Conservation (phyloP, 2,113 vertebrate species). For the Pionites leucogaster region DNA sequence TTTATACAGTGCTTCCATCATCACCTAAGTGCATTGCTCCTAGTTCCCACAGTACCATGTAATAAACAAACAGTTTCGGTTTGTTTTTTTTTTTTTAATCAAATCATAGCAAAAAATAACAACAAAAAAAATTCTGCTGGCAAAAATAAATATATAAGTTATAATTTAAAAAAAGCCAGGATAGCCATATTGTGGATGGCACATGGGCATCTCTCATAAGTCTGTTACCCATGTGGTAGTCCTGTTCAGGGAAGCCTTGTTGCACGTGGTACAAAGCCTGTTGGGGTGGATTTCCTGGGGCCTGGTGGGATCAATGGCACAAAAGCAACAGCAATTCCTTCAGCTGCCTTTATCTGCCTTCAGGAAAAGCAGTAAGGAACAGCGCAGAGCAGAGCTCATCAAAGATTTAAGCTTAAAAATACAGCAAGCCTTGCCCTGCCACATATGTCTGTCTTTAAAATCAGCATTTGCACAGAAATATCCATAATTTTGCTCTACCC, state of each 20-base stretch:
- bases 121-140: background rate
- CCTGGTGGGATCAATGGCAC: background rate
- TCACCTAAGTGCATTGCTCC: background rate
- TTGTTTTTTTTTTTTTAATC: background rate
- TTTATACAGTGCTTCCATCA: background rate
- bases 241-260: background rate
- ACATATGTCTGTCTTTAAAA: background rate
- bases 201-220: background rate
- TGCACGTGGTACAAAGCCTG: rapidly evolving
- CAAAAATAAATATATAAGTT: background rate
- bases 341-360: background rate
- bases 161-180: background rate
- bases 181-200: background rate
- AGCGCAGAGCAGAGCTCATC: background rate
- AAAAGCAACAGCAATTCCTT: background rate
- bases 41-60: background rate
- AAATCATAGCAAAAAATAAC: background rate
- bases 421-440: background rate
- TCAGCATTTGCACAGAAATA: background rate
- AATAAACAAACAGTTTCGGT: background rate
- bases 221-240: rapidly evolving
- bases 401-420: background rate
- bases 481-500: background rate
- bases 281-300: background rate
- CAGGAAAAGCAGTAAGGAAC: background rate